Evolutionary conservation across 35 echinoderm and acorn worm genomes (phyloP), one percentile per base, ranked within the genome.

Genomic region (Lytechinus variegatus): DNA sequence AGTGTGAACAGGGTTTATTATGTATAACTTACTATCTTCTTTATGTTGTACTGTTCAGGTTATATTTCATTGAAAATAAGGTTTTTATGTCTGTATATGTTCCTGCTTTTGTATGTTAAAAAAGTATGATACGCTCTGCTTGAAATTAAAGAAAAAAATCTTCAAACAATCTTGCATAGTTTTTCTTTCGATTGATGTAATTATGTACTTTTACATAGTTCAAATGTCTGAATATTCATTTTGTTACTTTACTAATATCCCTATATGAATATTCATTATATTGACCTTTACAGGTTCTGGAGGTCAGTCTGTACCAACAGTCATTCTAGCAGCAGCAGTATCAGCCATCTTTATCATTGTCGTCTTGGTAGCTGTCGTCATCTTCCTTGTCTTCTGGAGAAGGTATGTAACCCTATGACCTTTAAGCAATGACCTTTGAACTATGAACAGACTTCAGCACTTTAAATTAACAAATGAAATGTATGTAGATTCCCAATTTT

Each of bases 311-410:
- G 60, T 97, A n/a, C 89, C 95, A 52, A 97, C 97, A 12, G 97
- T 96, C 27, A 98, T 98, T 71, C 97, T 98, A 24, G 97, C 97
- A 4, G 97, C 96, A 5, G 97, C 97, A 28, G 96, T 98, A 12
- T 97, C 97, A 0, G 97, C 97, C 51, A 92, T 98, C 79, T 98
- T 98, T 28, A 96, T 98, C 95, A 98, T 98, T 55, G 86, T 96
- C 87, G 87, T 98, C 91, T 94, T 98, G 33, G 97, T 98, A 86
- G 97, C 97, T 56, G 95, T 97, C 14, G 96, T 98, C 33, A 98
- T 98, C 79, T 98, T 98, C 92, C 95, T 98, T 8, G 96, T 98
- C 54, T 98, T 96, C 79, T 98, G 97, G 97, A 97, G 96, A 95
- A 98, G 97, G 97, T 98, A 95, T 28, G 94, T 54, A 95, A 19